These are phyloP conservation scores for Mythimna loreyi DNA, from an alignment of 2,888 invertebrate species.

Conservation along the genomic window DNA sequence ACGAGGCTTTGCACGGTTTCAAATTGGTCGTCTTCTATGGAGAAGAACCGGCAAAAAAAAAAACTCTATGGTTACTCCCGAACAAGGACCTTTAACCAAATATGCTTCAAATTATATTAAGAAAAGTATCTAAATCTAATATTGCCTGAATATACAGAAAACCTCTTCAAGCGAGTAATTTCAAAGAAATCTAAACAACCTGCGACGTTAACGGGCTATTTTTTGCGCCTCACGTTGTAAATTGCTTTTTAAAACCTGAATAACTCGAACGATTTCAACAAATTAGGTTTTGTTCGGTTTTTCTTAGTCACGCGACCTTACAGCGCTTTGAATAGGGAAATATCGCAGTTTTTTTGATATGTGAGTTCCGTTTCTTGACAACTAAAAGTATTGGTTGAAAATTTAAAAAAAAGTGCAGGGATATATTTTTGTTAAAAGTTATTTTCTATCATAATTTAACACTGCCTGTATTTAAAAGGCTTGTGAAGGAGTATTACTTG, in stretches of 20 bases:
- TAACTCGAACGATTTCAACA: slow-evolving; percentile 56
- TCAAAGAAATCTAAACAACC: slow-evolving; percentile 48
- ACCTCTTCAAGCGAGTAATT: slow-evolving; percentile 26
- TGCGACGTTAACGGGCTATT: slow-evolving; percentile 45
- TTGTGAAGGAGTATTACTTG: too few species aligned
- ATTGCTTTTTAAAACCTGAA: slow-evolving; percentile 59
- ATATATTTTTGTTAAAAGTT: background rate
- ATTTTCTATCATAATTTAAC: background rate
- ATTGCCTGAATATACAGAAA: slow-evolving; percentile 10
- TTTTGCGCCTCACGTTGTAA: slow-evolving; percentile 41
- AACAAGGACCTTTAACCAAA: too few species aligned
- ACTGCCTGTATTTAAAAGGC: too few species aligned
- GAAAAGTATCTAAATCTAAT: slow-evolving; percentile 1
- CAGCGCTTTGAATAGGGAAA: background rate
- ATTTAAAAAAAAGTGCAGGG: background rate
- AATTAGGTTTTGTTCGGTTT: slow-evolving; percentile 51
- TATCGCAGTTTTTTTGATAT: slow-evolving; percentile 21
- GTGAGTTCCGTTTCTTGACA: slow-evolving; percentile 1
- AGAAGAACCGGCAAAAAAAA: too few species aligned
- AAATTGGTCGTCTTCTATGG: too few species aligned
- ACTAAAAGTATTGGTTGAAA: background rate
- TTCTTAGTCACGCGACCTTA: slow-evolving; percentile 51
- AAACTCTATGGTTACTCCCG: too few species aligned
- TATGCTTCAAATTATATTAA: background rate
- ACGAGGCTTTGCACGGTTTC: too few species aligned